These are phyloP conservation scores for Hippocampus guttulatus DNA, from an alignment of 2,113 vertebrate species.

Conservation along the genomic window DNA sequence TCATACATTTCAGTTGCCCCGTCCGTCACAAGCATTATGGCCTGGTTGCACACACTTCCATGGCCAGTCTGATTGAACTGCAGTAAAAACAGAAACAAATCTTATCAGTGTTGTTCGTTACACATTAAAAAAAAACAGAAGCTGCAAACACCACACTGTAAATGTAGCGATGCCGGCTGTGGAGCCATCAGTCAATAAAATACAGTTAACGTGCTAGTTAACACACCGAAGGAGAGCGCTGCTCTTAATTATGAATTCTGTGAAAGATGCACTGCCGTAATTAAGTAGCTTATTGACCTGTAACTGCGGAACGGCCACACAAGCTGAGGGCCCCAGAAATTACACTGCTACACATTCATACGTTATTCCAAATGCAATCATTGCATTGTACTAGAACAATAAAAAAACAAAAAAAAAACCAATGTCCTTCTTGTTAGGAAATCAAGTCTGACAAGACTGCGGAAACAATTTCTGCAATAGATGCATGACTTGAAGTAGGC, in stretches of 20 bases:
- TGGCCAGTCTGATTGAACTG: conserved; percentile 96
- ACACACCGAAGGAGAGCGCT: conserved; percentile 22
- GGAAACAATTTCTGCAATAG: background rate
- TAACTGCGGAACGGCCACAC: conserved; percentile 34
- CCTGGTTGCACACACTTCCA: conserved; percentile 95
- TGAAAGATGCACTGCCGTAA: conserved; percentile 61
- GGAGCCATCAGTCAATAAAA: conserved; percentile 17
- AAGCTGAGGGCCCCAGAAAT: background rate
- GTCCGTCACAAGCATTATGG: conserved; percentile 96
- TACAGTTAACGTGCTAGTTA: conserved; percentile 34
- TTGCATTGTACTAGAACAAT: background rate
- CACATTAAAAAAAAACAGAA: conserved; percentile 5
- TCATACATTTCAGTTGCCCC: conserved; percentile 93
- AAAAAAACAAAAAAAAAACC: conserved; percentile 1
- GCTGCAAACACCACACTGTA: background rate
- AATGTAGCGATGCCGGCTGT: background rate
- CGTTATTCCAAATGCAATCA: background rate
- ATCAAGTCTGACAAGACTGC: too few relatives aligned
- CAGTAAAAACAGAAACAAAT: background rate
- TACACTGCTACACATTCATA: background rate
- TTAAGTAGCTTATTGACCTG: conserved; percentile 69
- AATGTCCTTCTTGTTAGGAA: background rate
- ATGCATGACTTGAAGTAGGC: background rate
- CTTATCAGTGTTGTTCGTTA: background rate
- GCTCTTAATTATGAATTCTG: conserved; percentile 38